Percentiles rank a stretch among this genome's conserved stretches.
These are phyloP conservation scores for Homarus gammarus DNA, from an alignment of 2,888 invertebrate species.

Conservation along the genomic window DNA sequence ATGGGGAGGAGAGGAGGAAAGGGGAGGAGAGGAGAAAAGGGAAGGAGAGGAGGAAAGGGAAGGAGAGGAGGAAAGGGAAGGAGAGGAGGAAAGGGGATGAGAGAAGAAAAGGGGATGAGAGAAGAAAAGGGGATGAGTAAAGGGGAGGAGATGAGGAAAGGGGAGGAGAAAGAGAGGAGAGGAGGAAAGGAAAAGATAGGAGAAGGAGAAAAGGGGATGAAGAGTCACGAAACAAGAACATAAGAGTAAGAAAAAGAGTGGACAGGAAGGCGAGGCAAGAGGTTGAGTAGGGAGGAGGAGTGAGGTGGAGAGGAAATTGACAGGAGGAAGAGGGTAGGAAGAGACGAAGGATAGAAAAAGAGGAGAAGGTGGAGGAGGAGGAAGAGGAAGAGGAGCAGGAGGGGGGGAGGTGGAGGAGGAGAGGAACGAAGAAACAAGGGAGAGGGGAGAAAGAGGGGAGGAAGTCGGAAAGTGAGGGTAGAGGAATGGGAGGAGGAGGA, in stretches of 20 bases:
- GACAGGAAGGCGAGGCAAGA: too few species aligned
- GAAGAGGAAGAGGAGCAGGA: conserved; percentile 23
- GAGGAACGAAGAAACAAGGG: background rate
- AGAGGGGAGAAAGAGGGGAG: background rate
- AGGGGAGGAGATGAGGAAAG: background rate
- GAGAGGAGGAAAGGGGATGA: background rate
- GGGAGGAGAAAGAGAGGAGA: background rate
- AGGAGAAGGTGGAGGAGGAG: background rate
- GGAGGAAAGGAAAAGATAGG: conserved; percentile 25
- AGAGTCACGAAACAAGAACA: background rate
- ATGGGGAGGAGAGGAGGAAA: background rate
- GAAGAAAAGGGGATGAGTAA: background rate
- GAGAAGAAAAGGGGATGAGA: background rate
- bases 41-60: background rate
- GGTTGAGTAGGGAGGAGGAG: too few species aligned
- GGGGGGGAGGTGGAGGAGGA: background rate
- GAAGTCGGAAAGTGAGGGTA: too few species aligned
- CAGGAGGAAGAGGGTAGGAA: background rate
- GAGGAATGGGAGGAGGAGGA: background rate
- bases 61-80: background rate
- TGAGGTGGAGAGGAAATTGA: background rate
- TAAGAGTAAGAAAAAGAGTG: too few species aligned
- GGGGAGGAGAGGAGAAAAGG: background rate
- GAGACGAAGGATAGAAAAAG: background rate
- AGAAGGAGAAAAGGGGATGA: background rate